Base-by-base conservation (phyloP, 2,888 invertebrate species). In the Ormyrus nitidulus region DNA sequence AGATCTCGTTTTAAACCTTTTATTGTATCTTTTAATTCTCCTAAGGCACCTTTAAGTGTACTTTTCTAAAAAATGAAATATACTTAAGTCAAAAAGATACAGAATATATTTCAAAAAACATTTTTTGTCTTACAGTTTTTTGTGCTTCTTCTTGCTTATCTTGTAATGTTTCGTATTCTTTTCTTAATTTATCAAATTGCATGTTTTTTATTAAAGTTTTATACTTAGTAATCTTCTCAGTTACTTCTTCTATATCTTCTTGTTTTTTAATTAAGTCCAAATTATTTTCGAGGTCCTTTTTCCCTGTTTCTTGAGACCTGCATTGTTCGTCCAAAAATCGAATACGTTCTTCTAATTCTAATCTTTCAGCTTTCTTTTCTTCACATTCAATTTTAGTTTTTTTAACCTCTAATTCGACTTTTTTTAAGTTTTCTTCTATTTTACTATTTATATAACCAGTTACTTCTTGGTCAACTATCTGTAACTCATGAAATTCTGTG, bases 141-240 rank as follows among this genome's bases (percentile, higher is more conserved):
- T 93, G 93, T 78, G 93, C 92, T 83, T 93, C 91, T 5, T 19
- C 19, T 19, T 19, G 19, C 19, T 19, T 19, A 19, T 88, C 86
- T 44, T 91, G 91, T 11, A 95, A 87, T 0, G 91, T 88, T 6
- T 91, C 89, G 85, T 94, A 94, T 86, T 95, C 94, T 4, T 91
- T 91, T 7, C 87, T 83, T 0, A 95, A 86, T 81, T 91, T 91
- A 0, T 92, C 91, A 80, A 92, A 92, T 86, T 95, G 93, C 69
- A 94, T 91, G 54, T 92, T 92, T 2, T 92, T 93, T 75, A 95
- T 89, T 84, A 93, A 92, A 10, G 86, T 83, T 85, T 84, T 83
- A 75, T 90, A 82, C 3, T 86, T 82, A 6, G 84, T 78, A 68
- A 82, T 82, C 90, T 88, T 62, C 90, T 91, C 46, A 76, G 87